These are phyloP conservation scores for Porites rus DNA, from an alignment of 92 coral and sea anemone species.

Conservation along the genomic window DNA sequence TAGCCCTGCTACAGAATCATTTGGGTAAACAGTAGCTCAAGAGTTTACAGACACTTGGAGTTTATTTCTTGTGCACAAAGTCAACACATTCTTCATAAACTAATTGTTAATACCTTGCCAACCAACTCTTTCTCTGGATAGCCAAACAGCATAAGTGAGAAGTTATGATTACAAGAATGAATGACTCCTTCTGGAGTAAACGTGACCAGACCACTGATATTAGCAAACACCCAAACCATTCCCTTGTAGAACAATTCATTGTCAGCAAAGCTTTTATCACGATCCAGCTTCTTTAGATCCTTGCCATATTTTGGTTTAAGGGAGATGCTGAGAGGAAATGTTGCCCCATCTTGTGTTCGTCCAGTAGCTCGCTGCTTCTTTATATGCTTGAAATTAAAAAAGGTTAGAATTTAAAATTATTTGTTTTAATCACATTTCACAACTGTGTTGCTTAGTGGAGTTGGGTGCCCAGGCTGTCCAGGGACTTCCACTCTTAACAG, in stretches of 20 bases:
- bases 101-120: constrained; percentile 73
- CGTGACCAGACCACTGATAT: constrained; percentile 93
- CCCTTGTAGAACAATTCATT: constrained; percentile 75
- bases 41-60: too few species aligned
- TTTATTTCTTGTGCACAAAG: too few species aligned
- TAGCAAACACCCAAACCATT: constrained; percentile 91
- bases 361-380: constrained; percentile 96
- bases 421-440: too few species aligned
- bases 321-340: constrained; percentile 88
- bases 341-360: constrained; percentile 92
- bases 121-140: constrained; percentile 84
- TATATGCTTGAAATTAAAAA: constrained; percentile 54
- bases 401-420: background rate
- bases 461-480: too few species aligned
- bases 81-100: too few species aligned
- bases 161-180: constrained; percentile 90
- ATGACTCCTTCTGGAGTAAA: constrained; percentile 86
- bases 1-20: too few species aligned
- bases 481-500: too few species aligned
- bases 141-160: constrained; percentile 92
- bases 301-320: constrained; percentile 74
- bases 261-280: constrained; percentile 44
- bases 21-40: too few species aligned
- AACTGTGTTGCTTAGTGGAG: too few species aligned
- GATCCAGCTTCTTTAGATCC: constrained; percentile 63